Evolutionary conservation across 1,140 invertebrate species (phyloP).

Genomic region (Plectrocnemia conspersa): DNA sequence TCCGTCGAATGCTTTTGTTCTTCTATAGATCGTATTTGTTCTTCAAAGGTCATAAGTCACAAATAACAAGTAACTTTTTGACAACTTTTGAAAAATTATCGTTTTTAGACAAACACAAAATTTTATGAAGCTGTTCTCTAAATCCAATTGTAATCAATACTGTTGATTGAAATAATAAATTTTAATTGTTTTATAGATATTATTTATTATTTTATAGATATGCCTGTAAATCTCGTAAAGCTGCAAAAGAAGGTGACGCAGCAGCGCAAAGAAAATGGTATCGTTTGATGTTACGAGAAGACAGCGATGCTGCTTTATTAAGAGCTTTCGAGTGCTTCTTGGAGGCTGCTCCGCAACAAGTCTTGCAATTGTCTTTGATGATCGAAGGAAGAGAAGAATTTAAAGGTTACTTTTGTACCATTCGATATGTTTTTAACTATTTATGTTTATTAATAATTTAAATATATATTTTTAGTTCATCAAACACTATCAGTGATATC

Average conservation of each 20-base stretch:
- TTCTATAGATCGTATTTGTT: no score
- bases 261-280: slow-evolving; percentile 60
- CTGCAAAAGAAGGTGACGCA: slow-evolving; percentile 42
- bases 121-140: no score
- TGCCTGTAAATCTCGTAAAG: slow-evolving; percentile 55
- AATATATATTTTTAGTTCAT: slow-evolving; percentile 64
- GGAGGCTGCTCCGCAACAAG: slow-evolving; percentile 83
- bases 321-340: slow-evolving; percentile 86
- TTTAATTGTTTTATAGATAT: not conserved
- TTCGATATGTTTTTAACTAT: not conserved
- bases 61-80: no score
- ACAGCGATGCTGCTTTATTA: slow-evolving; percentile 78
- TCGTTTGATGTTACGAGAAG: slow-evolving; percentile 73
- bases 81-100: no score
- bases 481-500: slow-evolving; percentile 67
- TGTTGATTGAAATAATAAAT: no score
- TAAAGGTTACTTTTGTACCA: slow-evolving; percentile 37
- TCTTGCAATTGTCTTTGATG: slow-evolving; percentile 72
- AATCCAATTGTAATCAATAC: no score
- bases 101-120: no score
- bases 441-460: not conserved
- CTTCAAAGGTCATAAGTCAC: no score
- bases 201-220: slow-evolving; percentile 42
- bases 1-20: no score
- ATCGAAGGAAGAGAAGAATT: slow-evolving; percentile 49